Percentiles rank a stretch among this genome's conserved stretches.
These are phyloP conservation scores for Eristalis intricaria DNA, from an alignment of 2,888 invertebrate genomes.

Conservation along the genomic window DNA sequence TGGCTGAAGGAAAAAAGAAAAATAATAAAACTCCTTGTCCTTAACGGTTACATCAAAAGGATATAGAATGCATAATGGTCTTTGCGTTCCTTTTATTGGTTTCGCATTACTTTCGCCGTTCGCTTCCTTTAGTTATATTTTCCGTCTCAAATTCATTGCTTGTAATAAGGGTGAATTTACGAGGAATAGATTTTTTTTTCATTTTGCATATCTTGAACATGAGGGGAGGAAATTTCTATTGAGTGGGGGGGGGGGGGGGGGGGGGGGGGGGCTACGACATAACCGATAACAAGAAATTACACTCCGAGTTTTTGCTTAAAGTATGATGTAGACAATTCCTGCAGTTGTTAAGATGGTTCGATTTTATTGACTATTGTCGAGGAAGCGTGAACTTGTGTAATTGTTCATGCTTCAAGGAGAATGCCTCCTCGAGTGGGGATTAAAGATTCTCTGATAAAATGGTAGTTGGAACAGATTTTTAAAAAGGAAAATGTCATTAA, in stretches of 20 bases:
- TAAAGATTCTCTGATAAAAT: background rate
- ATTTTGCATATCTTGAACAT: conserved; percentile 37
- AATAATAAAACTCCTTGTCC: background rate
- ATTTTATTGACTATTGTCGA: background rate
- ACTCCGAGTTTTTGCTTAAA: background rate
- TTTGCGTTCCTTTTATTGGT: conserved; percentile 42
- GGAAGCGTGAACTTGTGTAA: background rate
- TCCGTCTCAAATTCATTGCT: conserved; percentile 25
- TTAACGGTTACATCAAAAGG: conserved; percentile 13
- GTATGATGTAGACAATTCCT: background rate
- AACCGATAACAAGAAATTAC: conserved; percentile 12
- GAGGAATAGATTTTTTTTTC: conserved; percentile 31
- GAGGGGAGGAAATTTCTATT: conserved; percentile 1
- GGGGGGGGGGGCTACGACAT: background rate
- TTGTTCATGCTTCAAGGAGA: background rate
- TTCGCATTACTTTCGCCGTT: conserved; percentile 39
- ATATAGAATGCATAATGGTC: conserved; percentile 14
- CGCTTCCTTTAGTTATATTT: conserved; percentile 20
- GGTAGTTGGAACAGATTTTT: too few species aligned
- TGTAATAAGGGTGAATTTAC: conserved; percentile 39
- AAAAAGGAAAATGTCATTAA: too few species aligned
- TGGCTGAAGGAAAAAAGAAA: conserved; percentile 3
- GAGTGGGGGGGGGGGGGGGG: too few species aligned
- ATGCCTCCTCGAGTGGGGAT: background rate
- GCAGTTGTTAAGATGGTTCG: background rate